These are phyloP conservation scores for Cryptocephalus primarius DNA, from an alignment of 2,888 invertebrate genomes.

Conservation along the genomic window DNA sequence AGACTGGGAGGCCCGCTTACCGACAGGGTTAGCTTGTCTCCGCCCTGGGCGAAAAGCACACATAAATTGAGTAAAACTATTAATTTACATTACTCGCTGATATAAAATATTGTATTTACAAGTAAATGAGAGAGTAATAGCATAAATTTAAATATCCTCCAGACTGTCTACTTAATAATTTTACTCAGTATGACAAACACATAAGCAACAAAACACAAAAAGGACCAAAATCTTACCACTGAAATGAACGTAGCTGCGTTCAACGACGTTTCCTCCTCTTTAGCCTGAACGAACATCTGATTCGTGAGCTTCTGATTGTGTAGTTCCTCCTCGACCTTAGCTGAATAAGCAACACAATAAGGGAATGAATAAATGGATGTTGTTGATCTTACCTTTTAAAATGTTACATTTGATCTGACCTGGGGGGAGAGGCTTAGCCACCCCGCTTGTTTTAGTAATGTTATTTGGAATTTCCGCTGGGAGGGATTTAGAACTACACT, in stretches of 20 bases:
- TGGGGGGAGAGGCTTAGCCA: constrained; percentile 63
- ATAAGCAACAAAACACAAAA: not conserved
- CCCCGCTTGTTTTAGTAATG: constrained; percentile 26
- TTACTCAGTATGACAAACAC: not conserved
- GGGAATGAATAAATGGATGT: too few relatives aligned
- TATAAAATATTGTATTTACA: too few relatives aligned
- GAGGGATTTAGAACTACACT: constrained; percentile 28
- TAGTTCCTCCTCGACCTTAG: constrained; percentile 55
- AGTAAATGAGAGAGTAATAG: too few relatives aligned
- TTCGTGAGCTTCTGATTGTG: constrained; percentile 41
- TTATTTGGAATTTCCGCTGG: constrained; percentile 35
- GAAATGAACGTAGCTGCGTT: constrained; percentile 63
- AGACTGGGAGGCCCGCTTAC: constrained; percentile 42
- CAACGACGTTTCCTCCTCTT: constrained; percentile 38
- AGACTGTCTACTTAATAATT: too few relatives aligned
- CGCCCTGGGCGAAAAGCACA: constrained; percentile 41
- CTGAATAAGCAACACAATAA: constrained; percentile 30
- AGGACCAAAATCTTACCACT: constrained; percentile 47
- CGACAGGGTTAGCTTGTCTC: constrained; percentile 56
- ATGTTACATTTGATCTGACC: constrained; percentile 92
- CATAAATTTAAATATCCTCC: too few relatives aligned
- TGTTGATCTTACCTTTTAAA: constrained; percentile 58
- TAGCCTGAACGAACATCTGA: constrained; percentile 45
- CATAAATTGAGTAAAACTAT: not conserved
- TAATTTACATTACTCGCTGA: not conserved